phyloP scores from a whole-genome alignment of 2,113 vertebrate species.

The Coturnix japonica region DNA sequence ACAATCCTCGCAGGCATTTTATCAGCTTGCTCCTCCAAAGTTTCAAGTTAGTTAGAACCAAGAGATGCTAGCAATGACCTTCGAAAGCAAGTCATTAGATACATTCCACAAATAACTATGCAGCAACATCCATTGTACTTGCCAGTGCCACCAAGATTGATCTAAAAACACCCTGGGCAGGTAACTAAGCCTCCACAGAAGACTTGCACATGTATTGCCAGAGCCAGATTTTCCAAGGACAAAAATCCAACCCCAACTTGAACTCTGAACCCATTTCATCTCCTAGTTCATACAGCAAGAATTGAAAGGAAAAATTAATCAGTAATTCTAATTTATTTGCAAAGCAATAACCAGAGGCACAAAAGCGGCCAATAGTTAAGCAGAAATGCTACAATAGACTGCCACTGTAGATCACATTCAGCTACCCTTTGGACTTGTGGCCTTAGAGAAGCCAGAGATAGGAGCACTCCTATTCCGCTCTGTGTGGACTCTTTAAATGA shows the following conservation, averaged over 20 bases:
- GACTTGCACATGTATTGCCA: neutral
- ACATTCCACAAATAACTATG: neutral
- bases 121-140: neutral
- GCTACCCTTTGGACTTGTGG: neutral
- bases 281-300: neutral
- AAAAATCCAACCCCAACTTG: neutral
- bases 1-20: conserved; percentile 22
- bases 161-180: neutral
- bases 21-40: conserved; percentile 21
- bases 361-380: neutral
- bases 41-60: neutral
- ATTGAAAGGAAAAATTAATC: neutral
- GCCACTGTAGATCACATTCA: fast-evolving
- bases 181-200: neutral
- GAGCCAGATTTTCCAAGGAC: neutral
- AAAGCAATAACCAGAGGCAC: neutral
- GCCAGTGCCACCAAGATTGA: neutral
- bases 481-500: fast-evolving
- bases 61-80: conserved; percentile 10
- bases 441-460: neutral
- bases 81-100: neutral
- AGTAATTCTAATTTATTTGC: neutral
- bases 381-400: neutral
- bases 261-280: fast-evolving
- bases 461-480: fast-evolving